phyloP scores from a whole-genome alignment of 1,140 invertebrate genomes.

The Aradophagus sp. region DNA sequence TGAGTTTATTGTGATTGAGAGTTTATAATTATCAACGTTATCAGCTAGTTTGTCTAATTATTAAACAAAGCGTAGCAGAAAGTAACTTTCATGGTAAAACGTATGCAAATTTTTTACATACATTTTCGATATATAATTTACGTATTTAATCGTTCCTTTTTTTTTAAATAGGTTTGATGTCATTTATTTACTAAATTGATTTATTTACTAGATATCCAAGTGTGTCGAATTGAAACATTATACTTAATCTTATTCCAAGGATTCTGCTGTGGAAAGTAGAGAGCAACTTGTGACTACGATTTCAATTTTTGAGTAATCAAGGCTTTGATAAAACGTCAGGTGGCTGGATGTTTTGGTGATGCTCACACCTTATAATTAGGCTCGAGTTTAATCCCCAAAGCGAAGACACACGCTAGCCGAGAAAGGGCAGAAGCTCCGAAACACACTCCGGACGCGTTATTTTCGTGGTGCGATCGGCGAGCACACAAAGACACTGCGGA shows the following conservation, averaged over 20 bases:
- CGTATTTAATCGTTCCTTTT: no score
- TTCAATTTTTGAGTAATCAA: conserved; percentile 40
- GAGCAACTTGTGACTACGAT: conserved; percentile 5
- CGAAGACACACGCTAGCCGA: conserved; percentile 12
- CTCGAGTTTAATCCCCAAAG: conserved; percentile 42
- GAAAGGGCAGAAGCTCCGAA: conserved; percentile 52
- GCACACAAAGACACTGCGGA: conserved; percentile 37
- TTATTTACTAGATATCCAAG: no score
- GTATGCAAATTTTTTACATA: no score
- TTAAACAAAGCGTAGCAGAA: no score
- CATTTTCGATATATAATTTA: no score
- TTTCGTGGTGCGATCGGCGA: conserved; percentile 34
- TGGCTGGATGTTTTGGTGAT: conserved; percentile 30
- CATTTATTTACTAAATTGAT: no score
- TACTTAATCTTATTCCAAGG: not conserved
- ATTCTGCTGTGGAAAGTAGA: not conserved
- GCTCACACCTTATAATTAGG: conserved; percentile 50
- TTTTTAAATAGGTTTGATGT: no score
- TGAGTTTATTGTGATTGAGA: no score
- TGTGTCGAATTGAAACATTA: not conserved
- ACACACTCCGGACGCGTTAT: conserved; percentile 35
- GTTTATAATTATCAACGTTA: no score
- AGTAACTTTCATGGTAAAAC: no score
- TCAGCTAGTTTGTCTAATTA: no score
- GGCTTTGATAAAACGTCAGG: conserved; percentile 19